Percentiles rank a stretch among this genome's conserved stretches.
Evolutionary conservation across 2,797 vertebrate genomes (phyloP).

Genomic region (Pteropus rufus): DNA sequence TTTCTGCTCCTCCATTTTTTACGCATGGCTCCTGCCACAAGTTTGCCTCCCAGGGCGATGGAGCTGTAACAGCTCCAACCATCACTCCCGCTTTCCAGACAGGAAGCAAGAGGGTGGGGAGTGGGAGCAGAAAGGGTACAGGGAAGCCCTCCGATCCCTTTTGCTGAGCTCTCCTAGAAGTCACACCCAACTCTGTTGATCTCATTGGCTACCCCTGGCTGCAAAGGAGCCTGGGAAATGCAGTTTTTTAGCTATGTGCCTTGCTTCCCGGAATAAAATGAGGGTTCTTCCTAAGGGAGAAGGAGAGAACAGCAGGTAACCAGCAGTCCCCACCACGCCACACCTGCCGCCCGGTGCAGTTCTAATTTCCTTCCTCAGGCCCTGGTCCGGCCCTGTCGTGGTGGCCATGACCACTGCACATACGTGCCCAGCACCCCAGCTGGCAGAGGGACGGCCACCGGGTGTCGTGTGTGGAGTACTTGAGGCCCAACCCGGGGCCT

Average conservation of each 20-base stretch:
- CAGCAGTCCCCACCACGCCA: neutral
- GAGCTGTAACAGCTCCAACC: neutral
- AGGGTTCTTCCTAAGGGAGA: neutral
- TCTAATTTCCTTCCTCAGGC: neutral
- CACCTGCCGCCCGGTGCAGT: accelerated
- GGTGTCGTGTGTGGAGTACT: accelerated
- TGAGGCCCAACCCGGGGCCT: neutral
- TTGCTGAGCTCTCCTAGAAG: neutral
- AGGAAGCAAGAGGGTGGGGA: neutral
- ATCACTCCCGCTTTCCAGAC: neutral
- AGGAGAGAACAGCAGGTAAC: neutral
- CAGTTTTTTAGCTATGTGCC: neutral
- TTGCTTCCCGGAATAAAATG: neutral
- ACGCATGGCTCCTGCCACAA: neutral
- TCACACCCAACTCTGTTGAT: neutral
- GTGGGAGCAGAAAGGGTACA: neutral
- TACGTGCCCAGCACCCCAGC: neutral
- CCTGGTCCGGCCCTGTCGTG: neutral
- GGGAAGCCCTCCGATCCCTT: neutral
- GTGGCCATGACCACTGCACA: too few relatives aligned
- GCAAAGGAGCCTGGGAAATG: conserved; percentile 4
- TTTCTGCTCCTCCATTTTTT: neutral
- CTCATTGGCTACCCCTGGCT: neutral
- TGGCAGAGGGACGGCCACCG: neutral
- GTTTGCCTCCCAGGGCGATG: neutral